These are phyloP conservation scores for Chrysoperla carnea DNA, from an alignment of 1,140 invertebrate genomes.

Conservation along the genomic window DNA sequence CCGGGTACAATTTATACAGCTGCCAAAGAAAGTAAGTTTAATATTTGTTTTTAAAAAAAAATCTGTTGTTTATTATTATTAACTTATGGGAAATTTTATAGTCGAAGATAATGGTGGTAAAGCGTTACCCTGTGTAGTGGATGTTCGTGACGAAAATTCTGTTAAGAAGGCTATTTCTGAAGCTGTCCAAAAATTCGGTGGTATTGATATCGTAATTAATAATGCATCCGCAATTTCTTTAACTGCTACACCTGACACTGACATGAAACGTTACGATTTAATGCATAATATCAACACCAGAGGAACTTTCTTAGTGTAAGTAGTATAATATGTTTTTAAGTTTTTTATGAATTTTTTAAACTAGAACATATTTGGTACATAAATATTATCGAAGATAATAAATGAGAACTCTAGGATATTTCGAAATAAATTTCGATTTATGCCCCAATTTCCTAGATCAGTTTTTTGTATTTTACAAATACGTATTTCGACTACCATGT, in stretches of 20 bases:
- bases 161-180: conserved; percentile 70
- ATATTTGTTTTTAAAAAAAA: neutral
- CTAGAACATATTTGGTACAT: no score
- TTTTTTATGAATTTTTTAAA: neutral
- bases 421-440: no score
- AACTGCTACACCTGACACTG: conserved; percentile 66
- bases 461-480: no score
- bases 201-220: conserved; percentile 89
- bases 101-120: conserved; percentile 84
- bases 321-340: no score
- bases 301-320: conserved; percentile 83
- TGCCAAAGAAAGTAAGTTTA: conserved; percentile 74
- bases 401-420: no score
- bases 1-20: conserved; percentile 97
- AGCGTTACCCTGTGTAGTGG: conserved; percentile 82
- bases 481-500: no score
- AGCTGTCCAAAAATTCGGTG: conserved; percentile 83
- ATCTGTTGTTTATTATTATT: neutral
- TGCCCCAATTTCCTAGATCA: no score
- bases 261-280: conserved; percentile 92
- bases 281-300: conserved; percentile 86
- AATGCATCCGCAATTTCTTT: conserved; percentile 95
- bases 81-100: conserved; percentile 23
- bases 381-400: no score
- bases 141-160: conserved; percentile 76